These are phyloP conservation scores for Drosophila neotestacea DNA, from an alignment of 2,888 invertebrate species.

Conservation along the genomic window DNA sequence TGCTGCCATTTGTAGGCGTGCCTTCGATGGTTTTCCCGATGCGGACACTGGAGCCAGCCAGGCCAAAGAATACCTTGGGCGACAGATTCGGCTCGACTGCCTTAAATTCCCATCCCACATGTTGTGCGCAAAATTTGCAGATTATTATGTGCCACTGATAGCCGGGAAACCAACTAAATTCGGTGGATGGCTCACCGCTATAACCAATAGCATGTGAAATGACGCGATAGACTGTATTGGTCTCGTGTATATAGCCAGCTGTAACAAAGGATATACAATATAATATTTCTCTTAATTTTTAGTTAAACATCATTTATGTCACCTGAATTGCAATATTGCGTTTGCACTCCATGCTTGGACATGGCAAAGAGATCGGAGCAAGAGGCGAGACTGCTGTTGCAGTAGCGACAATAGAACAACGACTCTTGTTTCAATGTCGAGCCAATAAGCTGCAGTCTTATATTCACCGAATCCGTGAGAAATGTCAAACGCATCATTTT, in stretches of 20 bases:
- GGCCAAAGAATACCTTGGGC: slow-evolving; percentile 90
- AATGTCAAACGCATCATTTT: slow-evolving; percentile 88
- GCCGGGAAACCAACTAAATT: slow-evolving; percentile 94
- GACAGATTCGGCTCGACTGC: slow-evolving; percentile 87
- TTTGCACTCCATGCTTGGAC: slow-evolving; percentile 92
- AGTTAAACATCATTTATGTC: slow-evolving; percentile 8
- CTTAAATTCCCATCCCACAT: slow-evolving; percentile 94
- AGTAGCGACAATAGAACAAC: slow-evolving; percentile 87
- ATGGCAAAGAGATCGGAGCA: slow-evolving; percentile 91
- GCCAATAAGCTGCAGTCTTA: slow-evolving; percentile 87
- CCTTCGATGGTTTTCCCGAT: slow-evolving; percentile 73
- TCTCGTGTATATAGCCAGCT: slow-evolving; percentile 92
- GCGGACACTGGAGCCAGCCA: slow-evolving; percentile 87
- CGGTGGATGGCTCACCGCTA: slow-evolving; percentile 87
- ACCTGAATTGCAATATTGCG: slow-evolving; percentile 92
- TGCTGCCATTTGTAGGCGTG: slow-evolving; percentile 61
- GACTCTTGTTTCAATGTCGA: slow-evolving; percentile 85
- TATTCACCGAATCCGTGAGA: slow-evolving; percentile 89
- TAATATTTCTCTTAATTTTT: not conserved
- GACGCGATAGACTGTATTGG: slow-evolving; percentile 89
- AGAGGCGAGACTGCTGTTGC: slow-evolving; percentile 87
- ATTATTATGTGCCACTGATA: slow-evolving; percentile 93
- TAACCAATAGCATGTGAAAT: slow-evolving; percentile 86
- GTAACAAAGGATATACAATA: slow-evolving; percentile 15
- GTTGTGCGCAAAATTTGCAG: slow-evolving; percentile 89